Conservation (phyloP, 1,140 invertebrate genomes). For the Caenorhabditis brenneri region DNA sequence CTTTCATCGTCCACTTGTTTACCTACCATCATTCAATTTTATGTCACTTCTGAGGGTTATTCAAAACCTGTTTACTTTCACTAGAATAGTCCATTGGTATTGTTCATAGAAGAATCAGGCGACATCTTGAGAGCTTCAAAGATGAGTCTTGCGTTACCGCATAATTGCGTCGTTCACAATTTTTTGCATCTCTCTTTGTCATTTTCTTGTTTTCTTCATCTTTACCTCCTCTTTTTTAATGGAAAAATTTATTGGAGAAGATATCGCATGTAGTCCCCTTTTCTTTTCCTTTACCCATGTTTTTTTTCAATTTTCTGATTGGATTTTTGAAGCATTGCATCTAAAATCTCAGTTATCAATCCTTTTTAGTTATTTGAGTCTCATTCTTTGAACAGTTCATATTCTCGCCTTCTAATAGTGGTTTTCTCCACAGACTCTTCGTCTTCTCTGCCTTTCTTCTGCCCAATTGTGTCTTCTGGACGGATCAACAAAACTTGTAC, state of each 20-base stretch:
- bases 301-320: background rate
- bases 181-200: background rate
- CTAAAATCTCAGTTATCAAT: background rate
- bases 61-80: conserved; percentile 17
- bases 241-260: background rate
- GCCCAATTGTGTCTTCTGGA: conserved; percentile 77
- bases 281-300: background rate
- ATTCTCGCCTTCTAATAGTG: conserved; percentile 35
- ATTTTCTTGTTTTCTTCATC: background rate
- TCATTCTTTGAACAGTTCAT: background rate
- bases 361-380: background rate
- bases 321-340: background rate
- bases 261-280: background rate
- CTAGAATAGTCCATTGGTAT: background rate
- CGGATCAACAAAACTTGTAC: conserved; percentile 76
- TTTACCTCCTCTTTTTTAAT: background rate
- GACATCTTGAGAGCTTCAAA: conserved; percentile 40
- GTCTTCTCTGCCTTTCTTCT: conserved; percentile 76
- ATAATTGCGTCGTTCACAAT: conserved; percentile 34
- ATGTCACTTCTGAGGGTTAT: conserved; percentile 3
- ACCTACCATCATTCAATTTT: background rate
- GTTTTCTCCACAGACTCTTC: conserved; percentile 73
- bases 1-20: background rate
- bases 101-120: background rate
- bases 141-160: conserved; percentile 29